These are phyloP conservation scores for Epirrita christyi DNA, from an alignment of 2,888 invertebrate genomes.

Conservation along the genomic window DNA sequence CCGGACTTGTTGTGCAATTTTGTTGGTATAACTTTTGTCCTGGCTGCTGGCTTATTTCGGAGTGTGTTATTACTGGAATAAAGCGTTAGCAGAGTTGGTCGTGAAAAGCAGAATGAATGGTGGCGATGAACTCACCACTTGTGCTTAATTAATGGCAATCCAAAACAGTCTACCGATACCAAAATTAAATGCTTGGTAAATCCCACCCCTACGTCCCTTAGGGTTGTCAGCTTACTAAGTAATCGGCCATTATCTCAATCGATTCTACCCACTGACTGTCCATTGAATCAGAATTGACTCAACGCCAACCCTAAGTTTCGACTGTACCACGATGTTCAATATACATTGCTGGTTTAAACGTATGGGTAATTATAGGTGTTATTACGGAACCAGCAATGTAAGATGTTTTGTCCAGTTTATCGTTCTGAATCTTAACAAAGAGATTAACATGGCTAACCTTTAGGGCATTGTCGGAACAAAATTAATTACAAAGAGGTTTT, in stretches of 20 bases:
- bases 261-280: conserved; percentile 52
- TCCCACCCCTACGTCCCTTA: conserved; percentile 53
- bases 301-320: conserved; percentile 15
- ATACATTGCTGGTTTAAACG: conserved; percentile 17
- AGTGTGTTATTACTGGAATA: too few species aligned
- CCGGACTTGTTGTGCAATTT: too few species aligned
- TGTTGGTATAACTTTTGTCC: too few species aligned
- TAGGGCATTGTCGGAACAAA: conserved; percentile 31
- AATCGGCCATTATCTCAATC: conserved; percentile 72
- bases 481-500: conserved; percentile 31
- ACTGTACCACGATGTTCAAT: background rate
- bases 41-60: too few species aligned
- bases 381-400: conserved; percentile 21
- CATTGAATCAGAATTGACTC: conserved; percentile 30
- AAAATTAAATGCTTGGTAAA: background rate
- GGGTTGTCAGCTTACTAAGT: conserved; percentile 70
- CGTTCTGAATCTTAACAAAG: conserved; percentile 25
- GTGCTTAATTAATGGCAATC: too few species aligned
- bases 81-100: too few species aligned
- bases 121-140: too few species aligned
- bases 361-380: background rate
- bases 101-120: too few species aligned
- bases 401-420: background rate
- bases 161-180: conserved; percentile 22
- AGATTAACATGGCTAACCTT: conserved; percentile 37